Conservation (phyloP, 2,113 vertebrate species). For the Cebus imitator region DNA sequence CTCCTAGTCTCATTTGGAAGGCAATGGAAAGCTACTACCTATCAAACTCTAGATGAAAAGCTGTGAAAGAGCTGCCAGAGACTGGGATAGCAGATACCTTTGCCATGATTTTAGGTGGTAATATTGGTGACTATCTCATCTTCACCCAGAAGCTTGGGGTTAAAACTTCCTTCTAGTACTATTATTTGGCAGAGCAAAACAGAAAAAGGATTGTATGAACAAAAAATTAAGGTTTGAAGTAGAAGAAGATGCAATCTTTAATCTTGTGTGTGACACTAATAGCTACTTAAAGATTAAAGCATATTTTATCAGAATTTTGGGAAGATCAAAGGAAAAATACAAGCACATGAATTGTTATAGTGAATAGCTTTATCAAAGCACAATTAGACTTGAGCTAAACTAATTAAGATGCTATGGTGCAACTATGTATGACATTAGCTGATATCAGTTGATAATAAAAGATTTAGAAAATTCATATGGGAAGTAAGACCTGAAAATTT, state of each 20-base stretch:
- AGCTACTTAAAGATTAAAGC: conserved; percentile 3
- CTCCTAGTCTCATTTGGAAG: conserved; percentile 3
- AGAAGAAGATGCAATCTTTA: not conserved
- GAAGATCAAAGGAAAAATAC: not conserved
- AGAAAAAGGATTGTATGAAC: not conserved
- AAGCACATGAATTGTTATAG: not conserved
- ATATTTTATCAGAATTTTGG: conserved; percentile 34
- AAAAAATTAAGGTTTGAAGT: conserved; percentile 11
- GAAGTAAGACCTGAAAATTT: conserved; percentile 7
- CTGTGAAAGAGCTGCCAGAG: not conserved
- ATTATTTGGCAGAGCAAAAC: not conserved
- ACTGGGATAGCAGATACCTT: not conserved
- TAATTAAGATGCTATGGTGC: not conserved
- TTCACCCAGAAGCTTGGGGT: not conserved
- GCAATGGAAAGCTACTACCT: not conserved
- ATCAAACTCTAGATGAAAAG: conserved; percentile 1
- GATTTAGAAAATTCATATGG: conserved; percentile 15
- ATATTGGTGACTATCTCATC: not conserved
- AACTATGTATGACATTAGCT: not conserved
- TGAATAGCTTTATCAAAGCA: not conserved
- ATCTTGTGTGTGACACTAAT: not conserved
- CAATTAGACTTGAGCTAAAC: not conserved
- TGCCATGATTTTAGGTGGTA: not conserved
- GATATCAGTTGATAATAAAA: not conserved
- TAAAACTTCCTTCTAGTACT: not conserved